Conservation (phyloP, 2,113 vertebrate genomes). For the Thermophis baileyi region DNA sequence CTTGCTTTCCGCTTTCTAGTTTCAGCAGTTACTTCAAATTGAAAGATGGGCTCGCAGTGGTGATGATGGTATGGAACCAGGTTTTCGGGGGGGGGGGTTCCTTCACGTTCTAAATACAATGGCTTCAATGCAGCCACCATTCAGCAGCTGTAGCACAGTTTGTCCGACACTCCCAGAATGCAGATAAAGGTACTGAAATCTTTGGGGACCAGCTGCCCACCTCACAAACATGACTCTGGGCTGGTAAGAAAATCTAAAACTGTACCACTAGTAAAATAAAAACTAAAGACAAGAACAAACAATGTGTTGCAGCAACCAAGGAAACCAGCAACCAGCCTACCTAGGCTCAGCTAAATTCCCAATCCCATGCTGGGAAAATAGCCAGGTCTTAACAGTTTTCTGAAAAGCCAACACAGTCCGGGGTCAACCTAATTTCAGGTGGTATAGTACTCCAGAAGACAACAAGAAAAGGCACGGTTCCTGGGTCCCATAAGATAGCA, state of each 20-base stretch:
- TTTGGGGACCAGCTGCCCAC: not conserved
- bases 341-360: not conserved
- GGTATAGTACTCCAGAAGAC: not conserved
- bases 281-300: not conserved
- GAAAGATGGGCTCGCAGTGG: not conserved
- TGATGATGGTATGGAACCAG: not conserved
- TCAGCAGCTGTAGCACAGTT: not conserved
- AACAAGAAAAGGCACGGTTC: not conserved
- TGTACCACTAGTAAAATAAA: not conserved
- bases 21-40: not conserved
- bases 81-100: not conserved
- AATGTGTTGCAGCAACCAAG: not conserved
- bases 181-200: not conserved
- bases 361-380: not conserved
- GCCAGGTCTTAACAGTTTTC: not conserved
- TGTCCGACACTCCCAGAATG: not conserved
- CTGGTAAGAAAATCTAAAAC: not conserved
- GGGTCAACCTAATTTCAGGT: not conserved
- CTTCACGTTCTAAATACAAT: not conserved
- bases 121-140: not conserved
- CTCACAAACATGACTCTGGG: not conserved
- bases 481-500: not conserved
- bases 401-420: not conserved
- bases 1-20: not conserved
- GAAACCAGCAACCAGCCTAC: not conserved